These are phyloP conservation scores for Ceyx cyanopectus DNA, from an alignment of 2,113 vertebrate species.

Conservation along the genomic window DNA sequence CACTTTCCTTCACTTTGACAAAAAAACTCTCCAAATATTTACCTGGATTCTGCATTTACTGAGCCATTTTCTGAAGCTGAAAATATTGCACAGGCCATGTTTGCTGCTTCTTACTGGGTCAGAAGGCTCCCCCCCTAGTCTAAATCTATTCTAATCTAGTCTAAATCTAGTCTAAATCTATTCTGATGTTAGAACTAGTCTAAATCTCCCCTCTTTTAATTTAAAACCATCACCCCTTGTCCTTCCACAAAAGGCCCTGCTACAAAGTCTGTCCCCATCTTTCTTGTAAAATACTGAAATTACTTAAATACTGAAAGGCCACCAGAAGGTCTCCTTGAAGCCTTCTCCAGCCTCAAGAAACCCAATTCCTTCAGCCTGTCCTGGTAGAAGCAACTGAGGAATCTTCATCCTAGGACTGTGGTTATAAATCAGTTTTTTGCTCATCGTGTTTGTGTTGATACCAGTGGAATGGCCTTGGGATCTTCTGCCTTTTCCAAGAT, in stretches of 20 bases:
- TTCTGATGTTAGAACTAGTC: too few species aligned
- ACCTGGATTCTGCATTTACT: background rate
- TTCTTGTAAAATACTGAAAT: too few species aligned
- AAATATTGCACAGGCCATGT: background rate
- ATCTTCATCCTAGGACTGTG: background rate
- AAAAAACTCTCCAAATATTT: background rate
- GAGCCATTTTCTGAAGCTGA: background rate
- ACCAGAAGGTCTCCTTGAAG: too few species aligned
- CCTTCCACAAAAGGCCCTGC: too few species aligned
- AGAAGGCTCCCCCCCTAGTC: background rate
- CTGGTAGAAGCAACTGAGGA: background rate
- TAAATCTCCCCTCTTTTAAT: too few species aligned
- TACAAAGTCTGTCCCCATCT: too few species aligned
- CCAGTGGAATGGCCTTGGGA: background rate
- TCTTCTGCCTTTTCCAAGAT: background rate
- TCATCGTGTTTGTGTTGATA: accelerated
- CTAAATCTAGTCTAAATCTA: too few species aligned
- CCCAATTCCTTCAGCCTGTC: too few species aligned
- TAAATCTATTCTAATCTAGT: too few species aligned
- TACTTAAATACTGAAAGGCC: too few species aligned
- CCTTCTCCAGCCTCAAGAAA: too few species aligned
- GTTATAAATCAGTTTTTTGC: background rate
- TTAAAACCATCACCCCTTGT: too few species aligned
- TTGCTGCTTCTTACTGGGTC: background rate
- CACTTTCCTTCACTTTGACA: background rate